Evolutionary conservation across 2,113 vertebrate genomes (phyloP), one percentile per base, ranked within the genome.

Genomic region (Variabilichromis moorii): DNA sequence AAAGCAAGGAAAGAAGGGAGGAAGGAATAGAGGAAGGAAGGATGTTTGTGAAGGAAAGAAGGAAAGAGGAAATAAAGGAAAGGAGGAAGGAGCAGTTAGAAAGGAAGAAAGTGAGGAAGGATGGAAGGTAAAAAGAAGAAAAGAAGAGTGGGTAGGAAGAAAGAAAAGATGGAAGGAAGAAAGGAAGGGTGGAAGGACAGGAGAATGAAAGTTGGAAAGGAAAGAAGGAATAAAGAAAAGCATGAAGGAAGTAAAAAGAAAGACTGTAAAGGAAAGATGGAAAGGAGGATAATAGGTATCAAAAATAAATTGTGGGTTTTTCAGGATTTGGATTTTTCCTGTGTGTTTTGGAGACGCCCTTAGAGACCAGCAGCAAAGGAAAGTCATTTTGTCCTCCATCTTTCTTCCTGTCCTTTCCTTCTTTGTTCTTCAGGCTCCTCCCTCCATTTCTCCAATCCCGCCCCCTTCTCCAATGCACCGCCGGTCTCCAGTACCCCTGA

Each of bases 381-480:
- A 66, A 37, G 33, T 37, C 45, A 33, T 21, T 19, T 26, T 3
- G 14, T 26, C 24, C n/a, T 28, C 26, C 9, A 50, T 8, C 24
- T 81, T 19, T 12, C 26, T 0, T 54, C 9, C 5, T 42, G 9
- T 8, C 26, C 9, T 50, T 31, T 19, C 16, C 6, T 28, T 19
- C 9, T 17, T 19, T 53, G 24, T 40, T 45, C 33, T 66, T 33
- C 80, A 93, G 90, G 59, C 19, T 57, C 78, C 53, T 3, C 33
- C 89, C 26, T 57, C 94, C 9, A 57, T 63, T 9, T 76, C 66
- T 68, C 93, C 95, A 0, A 8, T 55, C 2, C 95, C 93, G 0
- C 96, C 95, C 0, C 96, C 95, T 3, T 96, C 97, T 0, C 96
- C 96, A 0, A 94, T 90, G 61, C 96, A 94, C 12, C 91, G 17